Percentiles rank a stretch among this genome's conserved stretches.
Conservation (phyloP, 64 coral and sea anemone species). For the Montipora cactus region DNA sequence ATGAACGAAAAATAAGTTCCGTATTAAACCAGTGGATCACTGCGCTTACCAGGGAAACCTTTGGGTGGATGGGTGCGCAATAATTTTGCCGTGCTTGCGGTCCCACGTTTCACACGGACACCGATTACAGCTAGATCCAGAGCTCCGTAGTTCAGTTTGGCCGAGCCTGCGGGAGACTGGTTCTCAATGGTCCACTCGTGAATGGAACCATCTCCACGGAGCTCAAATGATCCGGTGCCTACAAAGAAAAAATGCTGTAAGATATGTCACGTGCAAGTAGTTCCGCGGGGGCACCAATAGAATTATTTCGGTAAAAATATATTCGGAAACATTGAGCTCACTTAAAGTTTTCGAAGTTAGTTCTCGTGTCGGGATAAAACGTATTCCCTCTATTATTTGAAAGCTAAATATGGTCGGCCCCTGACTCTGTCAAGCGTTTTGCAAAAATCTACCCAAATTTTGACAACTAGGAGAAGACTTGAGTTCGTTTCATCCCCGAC, state of each 20-base stretch:
- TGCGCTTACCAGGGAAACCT: slow-evolving; percentile 66
- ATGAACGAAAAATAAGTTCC: too few relatives aligned
- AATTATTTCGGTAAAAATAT: too few relatives aligned
- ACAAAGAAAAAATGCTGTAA: not conserved
- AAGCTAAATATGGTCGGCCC: too few relatives aligned
- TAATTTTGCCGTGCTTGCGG: slow-evolving; percentile 53
- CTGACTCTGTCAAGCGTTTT: too few relatives aligned
- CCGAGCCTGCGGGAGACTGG: slow-evolving; percentile 93
- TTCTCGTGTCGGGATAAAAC: too few relatives aligned
- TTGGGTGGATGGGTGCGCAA: slow-evolving; percentile 78
- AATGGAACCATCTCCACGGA: slow-evolving; percentile 87
- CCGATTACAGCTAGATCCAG: slow-evolving; percentile 85
- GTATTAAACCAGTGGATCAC: not conserved
- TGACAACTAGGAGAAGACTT: too few relatives aligned
- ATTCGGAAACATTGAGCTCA: too few relatives aligned
- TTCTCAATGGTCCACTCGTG: slow-evolving; percentile 97
- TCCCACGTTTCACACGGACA: slow-evolving; percentile 64
- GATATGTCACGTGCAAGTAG: not conserved
- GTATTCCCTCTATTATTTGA: too few relatives aligned
- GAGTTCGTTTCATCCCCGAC: too few relatives aligned
- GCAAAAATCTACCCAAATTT: too few relatives aligned
- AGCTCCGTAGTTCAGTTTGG: slow-evolving; percentile 86
- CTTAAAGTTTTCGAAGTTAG: too few relatives aligned
- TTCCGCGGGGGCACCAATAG: too few relatives aligned
- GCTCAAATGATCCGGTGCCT: slow-evolving; percentile 89